phyloP scores from a whole-genome alignment of 2,888 invertebrate species.

The Oligia latruncula region DNA sequence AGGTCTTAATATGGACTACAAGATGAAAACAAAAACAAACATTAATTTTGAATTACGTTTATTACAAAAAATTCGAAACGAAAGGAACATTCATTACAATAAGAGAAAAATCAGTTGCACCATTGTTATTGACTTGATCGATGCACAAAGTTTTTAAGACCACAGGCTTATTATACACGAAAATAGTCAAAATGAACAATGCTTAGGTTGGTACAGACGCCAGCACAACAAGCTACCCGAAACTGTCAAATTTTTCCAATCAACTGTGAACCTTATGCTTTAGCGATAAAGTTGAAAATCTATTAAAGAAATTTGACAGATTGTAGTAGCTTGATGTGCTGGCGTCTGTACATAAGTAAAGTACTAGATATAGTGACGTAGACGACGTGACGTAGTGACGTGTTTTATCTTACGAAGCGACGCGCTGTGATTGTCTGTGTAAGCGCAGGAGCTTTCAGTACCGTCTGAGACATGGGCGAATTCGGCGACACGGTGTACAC shows the following conservation, averaged over 20 bases:
- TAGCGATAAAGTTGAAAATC: no score
- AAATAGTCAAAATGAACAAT: not conserved
- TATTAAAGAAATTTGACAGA: no score
- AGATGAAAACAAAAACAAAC: constrained; percentile 7
- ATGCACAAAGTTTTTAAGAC: constrained; percentile 34
- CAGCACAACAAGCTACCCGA: no score
- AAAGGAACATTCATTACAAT: constrained; percentile 71
- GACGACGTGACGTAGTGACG: no score
- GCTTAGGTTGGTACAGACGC: no score
- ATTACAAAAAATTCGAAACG: constrained; percentile 71
- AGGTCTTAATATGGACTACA: not conserved
- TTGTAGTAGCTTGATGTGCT: no score
- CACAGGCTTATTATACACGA: constrained; percentile 39
- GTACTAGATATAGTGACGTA: not conserved
- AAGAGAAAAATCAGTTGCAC: constrained; percentile 64
- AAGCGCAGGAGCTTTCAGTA: not conserved
- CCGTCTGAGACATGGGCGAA: not conserved
- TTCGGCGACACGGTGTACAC: no score
- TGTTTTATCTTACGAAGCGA: not conserved
- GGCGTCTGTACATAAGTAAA: not conserved
- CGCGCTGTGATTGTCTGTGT: not conserved
- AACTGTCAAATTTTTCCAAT: no score
- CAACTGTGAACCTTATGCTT: no score
- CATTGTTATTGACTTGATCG: constrained; percentile 57
- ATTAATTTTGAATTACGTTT: constrained; percentile 58